Conservation (phyloP, 2,888 invertebrate species). For the Cryptops parisi region DNA sequence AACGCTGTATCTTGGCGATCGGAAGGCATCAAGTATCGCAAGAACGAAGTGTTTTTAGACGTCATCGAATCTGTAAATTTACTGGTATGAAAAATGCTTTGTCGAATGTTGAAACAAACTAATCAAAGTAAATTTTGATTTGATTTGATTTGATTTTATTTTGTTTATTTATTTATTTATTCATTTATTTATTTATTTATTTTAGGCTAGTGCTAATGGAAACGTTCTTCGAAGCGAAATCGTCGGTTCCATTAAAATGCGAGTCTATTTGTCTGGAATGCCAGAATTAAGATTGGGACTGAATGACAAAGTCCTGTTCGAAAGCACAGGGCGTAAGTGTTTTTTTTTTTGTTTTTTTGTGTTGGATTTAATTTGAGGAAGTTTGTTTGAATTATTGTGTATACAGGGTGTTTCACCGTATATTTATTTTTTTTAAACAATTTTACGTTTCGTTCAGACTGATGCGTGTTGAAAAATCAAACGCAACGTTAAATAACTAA, state of each 20-base stretch:
- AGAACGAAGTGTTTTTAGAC: constrained; percentile 98
- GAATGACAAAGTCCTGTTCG: constrained; percentile 94
- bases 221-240: constrained; percentile 95
- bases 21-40: constrained; percentile 95
- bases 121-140: background rate
- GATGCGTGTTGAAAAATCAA: no score
- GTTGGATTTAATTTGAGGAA: background rate
- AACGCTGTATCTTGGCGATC: constrained; percentile 99
- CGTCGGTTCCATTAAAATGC: constrained; percentile 96
- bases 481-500: no score
- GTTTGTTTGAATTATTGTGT: background rate
- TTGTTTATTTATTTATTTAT: no score
- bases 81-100: constrained; percentile 37
- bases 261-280: constrained; percentile 96
- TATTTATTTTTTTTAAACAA: no score
- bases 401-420: background rate
- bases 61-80: constrained; percentile 97
- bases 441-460: no score
- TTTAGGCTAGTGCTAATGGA: constrained; percentile 77
- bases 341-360: background rate
- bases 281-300: constrained; percentile 89
- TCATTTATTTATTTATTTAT: constrained; percentile 6
- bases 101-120: background rate
- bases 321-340: constrained; percentile 67
- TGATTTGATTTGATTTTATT: background rate